Evolutionary conservation across 2,113 vertebrate species (phyloP).

Genomic region (Cathartes aura): DNA sequence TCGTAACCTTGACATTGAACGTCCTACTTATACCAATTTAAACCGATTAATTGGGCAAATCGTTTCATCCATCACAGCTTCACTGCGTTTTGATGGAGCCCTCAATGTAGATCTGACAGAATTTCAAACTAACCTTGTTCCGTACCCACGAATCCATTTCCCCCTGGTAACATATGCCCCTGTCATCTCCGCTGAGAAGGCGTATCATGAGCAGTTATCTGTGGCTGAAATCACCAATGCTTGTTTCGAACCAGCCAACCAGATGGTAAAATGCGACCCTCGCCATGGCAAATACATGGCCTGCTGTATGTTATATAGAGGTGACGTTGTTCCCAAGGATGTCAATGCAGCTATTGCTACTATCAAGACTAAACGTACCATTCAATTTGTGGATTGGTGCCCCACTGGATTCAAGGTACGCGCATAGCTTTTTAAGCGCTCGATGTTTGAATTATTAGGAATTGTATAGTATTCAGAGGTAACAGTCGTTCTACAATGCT

Average conservation of each 20-base stretch:
- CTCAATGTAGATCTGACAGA: conserved; percentile 78
- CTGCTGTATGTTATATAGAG: conserved; percentile 76
- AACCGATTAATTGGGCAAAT: conserved; percentile 77
- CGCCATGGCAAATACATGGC: conserved; percentile 84
- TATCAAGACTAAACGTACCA: conserved; percentile 75
- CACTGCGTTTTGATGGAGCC: conserved; percentile 74
- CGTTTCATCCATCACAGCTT: conserved; percentile 76
- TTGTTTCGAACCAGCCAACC: conserved; percentile 88
- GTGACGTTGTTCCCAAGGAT: conserved; percentile 76
- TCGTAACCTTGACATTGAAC: conserved; percentile 74
- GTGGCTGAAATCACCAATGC: conserved; percentile 87
- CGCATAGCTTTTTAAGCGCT: neutral
- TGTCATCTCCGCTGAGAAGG: conserved; percentile 87
- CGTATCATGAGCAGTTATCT: conserved; percentile 88
- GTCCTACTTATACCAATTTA: conserved; percentile 75
- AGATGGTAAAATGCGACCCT: conserved; percentile 91
- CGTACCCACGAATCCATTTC: conserved; percentile 89
- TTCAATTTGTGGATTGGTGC: conserved; percentile 78
- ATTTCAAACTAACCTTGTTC: conserved; percentile 81
- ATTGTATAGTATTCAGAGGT: neutral
- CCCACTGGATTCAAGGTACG: conserved; percentile 76
- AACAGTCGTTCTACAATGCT: neutral
- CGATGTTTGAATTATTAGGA: neutral
- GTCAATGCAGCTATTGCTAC: conserved; percentile 77
- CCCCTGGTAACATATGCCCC: conserved; percentile 86